A percentile compares a stretch with the other conserved stretches of the same genome.
Evolutionary conservation across 2,113 vertebrate genomes (phyloP).

Genomic region (Callithrix jacchus): DNA sequence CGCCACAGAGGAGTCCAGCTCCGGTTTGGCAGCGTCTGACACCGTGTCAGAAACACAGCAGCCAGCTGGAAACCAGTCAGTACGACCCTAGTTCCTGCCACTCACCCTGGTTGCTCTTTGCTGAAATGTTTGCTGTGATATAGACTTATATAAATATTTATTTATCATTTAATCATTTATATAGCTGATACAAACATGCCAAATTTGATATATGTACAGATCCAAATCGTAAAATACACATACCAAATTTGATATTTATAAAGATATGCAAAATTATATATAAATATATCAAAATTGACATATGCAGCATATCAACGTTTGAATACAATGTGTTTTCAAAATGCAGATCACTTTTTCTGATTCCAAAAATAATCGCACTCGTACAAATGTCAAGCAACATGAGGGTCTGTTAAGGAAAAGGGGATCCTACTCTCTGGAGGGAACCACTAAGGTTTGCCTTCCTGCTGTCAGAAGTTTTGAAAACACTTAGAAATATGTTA

Average conservation of each 20-base stretch:
- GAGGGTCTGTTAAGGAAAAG: background rate
- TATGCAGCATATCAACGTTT: background rate
- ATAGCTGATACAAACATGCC: background rate
- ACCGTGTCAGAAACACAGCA: background rate
- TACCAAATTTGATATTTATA: background rate
- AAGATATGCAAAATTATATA: background rate
- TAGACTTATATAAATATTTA: background rate
- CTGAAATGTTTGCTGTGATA: background rate
- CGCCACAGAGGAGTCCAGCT: background rate
- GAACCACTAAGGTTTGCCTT: background rate
- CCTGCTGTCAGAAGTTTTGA: background rate
- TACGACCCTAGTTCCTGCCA: rapidly evolving
- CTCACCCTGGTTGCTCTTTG: background rate
- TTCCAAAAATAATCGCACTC: background rate
- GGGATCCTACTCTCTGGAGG: background rate
- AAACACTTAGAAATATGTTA: background rate
- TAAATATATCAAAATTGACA: background rate
- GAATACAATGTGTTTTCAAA: background rate
- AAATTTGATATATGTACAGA: background rate
- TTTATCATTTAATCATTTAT: background rate
- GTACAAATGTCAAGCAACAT: background rate
- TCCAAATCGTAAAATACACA: background rate
- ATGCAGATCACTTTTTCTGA: background rate
- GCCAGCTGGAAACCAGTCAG: rapidly evolving
- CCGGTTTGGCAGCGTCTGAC: background rate